Evolutionary conservation across 2,888 invertebrate species (phyloP).

Genomic region (Petrolisthes manimaculis): DNA sequence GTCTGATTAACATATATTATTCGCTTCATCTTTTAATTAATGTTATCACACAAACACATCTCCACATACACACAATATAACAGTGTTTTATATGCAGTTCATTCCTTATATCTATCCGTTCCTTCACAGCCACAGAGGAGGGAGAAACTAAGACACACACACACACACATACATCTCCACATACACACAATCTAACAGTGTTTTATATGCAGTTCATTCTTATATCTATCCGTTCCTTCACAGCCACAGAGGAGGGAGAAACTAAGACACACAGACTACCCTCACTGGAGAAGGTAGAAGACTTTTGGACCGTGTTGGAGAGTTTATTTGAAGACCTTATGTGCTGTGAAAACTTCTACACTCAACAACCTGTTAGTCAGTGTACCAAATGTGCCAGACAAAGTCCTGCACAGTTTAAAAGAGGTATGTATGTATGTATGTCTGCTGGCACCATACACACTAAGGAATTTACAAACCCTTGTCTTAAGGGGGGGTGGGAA

Average conservation of each 20-base stretch:
- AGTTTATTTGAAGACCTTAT: conserved; percentile 74
- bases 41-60: not conserved
- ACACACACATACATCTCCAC: too few relatives aligned
- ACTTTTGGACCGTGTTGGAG: conserved; percentile 74
- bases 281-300: conserved; percentile 73
- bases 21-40: not conserved
- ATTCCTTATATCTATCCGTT: too few relatives aligned
- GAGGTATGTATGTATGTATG: conserved; percentile 54
- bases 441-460: too few relatives aligned
- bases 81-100: too few relatives aligned
- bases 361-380: conserved; percentile 70
- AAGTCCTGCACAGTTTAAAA: conserved; percentile 66
- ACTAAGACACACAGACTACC: conserved; percentile 70
- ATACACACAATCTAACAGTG: too few relatives aligned
- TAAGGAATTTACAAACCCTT: too few relatives aligned
- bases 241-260: conserved; percentile 36
- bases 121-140: too few relatives aligned
- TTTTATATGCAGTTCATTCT: too few relatives aligned
- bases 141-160: too few relatives aligned
- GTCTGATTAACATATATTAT: not conserved
- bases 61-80: too few relatives aligned
- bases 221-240: not conserved
- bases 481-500: too few relatives aligned
- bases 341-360: conserved; percentile 74
- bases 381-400: conserved; percentile 72